Evolutionary conservation across 2,888 invertebrate species (phyloP).

Genomic region (Lepetodrilus schrolli): DNA sequence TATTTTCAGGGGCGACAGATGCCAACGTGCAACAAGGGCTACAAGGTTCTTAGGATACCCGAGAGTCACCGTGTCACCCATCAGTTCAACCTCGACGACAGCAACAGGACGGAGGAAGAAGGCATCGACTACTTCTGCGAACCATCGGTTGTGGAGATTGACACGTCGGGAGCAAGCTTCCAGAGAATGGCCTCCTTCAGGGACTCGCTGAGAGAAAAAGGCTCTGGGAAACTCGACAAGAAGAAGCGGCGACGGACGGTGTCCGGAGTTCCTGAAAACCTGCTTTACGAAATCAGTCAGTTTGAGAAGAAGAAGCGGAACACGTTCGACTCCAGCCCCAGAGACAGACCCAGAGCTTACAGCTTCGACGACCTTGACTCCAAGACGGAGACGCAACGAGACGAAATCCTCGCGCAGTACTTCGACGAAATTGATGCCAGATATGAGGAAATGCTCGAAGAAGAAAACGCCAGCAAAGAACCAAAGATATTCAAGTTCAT

Average conservation of each 20-base stretch:
- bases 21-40: slow-evolving; percentile 58
- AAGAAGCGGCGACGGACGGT: slow-evolving; percentile 62
- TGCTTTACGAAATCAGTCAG: slow-evolving; percentile 62
- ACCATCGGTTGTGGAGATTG: slow-evolving; percentile 90
- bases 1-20: slow-evolving; percentile 35
- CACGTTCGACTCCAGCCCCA: slow-evolving; percentile 34
- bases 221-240: slow-evolving; percentile 34
- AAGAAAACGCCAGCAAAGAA: slow-evolving; percentile 56
- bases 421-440: slow-evolving; percentile 66
- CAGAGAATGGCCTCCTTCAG: slow-evolving; percentile 90
- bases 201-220: slow-evolving; percentile 80
- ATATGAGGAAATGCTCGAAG: slow-evolving; percentile 61
- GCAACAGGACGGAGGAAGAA: slow-evolving; percentile 41
- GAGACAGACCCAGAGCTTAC: slow-evolving; percentile 58
- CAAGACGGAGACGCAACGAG: slow-evolving; percentile 44
- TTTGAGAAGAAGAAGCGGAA: slow-evolving; percentile 57
- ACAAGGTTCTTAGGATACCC: slow-evolving; percentile 53
- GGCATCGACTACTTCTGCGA: slow-evolving; percentile 44
- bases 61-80: slow-evolving; percentile 62
- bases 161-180: slow-evolving; percentile 90
- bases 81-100: slow-evolving; percentile 47
- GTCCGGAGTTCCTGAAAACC: slow-evolving; percentile 65
- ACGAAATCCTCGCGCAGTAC: slow-evolving; percentile 64
- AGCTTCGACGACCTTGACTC: slow-evolving; percentile 64
- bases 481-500: slow-evolving; percentile 59